Conservation (phyloP, 2,888 invertebrate genomes). For the Tenthredo amoena region DNA sequence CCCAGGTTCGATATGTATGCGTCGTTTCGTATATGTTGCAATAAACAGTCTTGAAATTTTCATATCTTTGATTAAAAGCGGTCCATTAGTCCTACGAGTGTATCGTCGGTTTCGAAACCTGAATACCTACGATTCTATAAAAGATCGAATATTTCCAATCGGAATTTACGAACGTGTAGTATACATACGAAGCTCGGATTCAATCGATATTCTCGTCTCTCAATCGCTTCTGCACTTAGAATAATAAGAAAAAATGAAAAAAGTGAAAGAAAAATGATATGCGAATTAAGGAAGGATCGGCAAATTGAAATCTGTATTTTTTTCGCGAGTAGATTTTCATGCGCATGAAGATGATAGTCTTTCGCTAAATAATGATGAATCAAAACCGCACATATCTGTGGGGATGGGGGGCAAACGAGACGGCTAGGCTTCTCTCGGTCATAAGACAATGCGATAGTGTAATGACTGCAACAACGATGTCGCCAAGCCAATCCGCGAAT, state of each 20-base stretch:
- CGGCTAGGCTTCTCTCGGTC: background rate
- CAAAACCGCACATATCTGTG: background rate
- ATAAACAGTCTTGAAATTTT: background rate
- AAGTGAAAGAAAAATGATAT: background rate
- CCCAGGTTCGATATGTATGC: background rate
- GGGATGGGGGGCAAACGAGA: background rate
- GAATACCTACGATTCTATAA: background rate
- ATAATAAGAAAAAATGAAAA: background rate
- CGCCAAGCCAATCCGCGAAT: background rate
- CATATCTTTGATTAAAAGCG: background rate
- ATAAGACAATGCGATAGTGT: constrained; percentile 4
- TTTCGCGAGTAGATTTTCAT: background rate
- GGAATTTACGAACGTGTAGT: too few species aligned
- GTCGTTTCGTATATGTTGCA: background rate
- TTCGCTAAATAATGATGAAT: constrained; percentile 5
- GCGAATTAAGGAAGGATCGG: background rate
- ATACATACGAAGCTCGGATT: background rate
- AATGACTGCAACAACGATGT: background rate
- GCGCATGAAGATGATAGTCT: background rate
- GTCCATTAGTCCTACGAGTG: background rate
- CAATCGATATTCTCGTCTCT: background rate
- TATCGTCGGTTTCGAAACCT: background rate
- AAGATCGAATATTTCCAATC: background rate
- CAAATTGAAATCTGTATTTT: background rate
- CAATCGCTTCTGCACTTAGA: background rate